Evolutionary conservation across 2,888 invertebrate species (phyloP), one percentile per base, ranked within the genome.

Genomic region (Amblyjoppa proteus): DNA sequence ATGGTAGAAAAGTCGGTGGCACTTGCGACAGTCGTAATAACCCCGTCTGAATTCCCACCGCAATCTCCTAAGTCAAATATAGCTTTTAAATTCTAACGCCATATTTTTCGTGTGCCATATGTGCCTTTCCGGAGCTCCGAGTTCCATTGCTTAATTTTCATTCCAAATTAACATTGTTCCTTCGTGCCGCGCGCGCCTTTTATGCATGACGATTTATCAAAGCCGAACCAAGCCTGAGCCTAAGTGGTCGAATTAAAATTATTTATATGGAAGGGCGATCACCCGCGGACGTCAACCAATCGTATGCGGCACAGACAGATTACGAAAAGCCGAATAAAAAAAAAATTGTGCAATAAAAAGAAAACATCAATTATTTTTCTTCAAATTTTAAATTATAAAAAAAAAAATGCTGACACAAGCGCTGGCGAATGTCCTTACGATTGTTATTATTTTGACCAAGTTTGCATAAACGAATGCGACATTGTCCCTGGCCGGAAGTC

Each of bases 401-500:
- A 11, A 11, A 61, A 61, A 28, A 28, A 28, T 58, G 4, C 11
- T 9, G 25, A 13, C 25, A 28, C 0, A 7, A 58, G 28, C 28
- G 20, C 16, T 58, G 11, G 58, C 3, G 4, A 64, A 41, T 58
- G 58, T 25, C 3, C 7, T 13, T 41, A 31, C 16, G 7, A 45
- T 49, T 31, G 7, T 45, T n/a, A 9, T 45, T 45, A 49, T 9
- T 45, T 9, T 31, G 31, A 2, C 5, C 61, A 38, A 25, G 5
- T 64, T 34, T 76, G 16, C 51, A 49, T 34, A 41, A 84, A 81
- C 11, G 9, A 71, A 68, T 73, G 71, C 51, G 74, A 78, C 53
- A 81, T 76, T 80, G 75, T 71, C 34, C 28, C 20, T 38, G 68
- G 56, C 41, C 69, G 80, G 77, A 84, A 81, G 66, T 75, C 51